A percentile compares a stretch with the other conserved stretches of the same genome.
Conservation (phyloP, 2,113 vertebrate genomes). For the Actinemys pallida region DNA sequence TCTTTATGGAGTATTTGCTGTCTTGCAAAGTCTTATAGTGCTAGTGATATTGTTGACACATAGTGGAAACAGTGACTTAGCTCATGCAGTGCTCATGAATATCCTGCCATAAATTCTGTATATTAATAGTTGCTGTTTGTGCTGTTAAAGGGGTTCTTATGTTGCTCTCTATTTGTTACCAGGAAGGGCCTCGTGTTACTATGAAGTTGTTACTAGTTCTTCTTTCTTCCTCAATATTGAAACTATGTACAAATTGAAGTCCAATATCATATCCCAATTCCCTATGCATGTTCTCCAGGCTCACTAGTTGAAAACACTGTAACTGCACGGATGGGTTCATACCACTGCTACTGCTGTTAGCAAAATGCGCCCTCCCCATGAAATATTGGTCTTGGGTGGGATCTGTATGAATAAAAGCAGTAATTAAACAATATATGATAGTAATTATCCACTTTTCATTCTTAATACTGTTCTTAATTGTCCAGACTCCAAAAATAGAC, state of each 20-base stretch:
- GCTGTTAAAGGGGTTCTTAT: background rate
- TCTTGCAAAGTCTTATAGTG: background rate
- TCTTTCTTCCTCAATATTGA: background rate
- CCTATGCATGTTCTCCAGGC: background rate
- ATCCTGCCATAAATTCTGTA: background rate
- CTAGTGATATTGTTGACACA: background rate
- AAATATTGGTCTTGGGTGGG: background rate
- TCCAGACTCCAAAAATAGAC: background rate
- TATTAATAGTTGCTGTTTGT: background rate
- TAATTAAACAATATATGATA: background rate
- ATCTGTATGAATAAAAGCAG: background rate
- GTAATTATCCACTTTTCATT: background rate
- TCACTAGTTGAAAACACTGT: background rate
- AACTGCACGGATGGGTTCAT: background rate
- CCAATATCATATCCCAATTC: background rate
- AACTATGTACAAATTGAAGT: background rate
- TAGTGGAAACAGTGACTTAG: background rate
- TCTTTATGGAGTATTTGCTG: background rate
- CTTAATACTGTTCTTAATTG: background rate
- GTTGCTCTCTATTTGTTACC: background rate
- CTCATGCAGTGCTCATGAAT: background rate
- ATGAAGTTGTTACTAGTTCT: background rate
- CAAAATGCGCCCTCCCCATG: background rate
- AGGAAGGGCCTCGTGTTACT: background rate
- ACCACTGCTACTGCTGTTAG: background rate